Conservation (phyloP, 2,113 vertebrate species). For the Morone chrysops region DNA sequence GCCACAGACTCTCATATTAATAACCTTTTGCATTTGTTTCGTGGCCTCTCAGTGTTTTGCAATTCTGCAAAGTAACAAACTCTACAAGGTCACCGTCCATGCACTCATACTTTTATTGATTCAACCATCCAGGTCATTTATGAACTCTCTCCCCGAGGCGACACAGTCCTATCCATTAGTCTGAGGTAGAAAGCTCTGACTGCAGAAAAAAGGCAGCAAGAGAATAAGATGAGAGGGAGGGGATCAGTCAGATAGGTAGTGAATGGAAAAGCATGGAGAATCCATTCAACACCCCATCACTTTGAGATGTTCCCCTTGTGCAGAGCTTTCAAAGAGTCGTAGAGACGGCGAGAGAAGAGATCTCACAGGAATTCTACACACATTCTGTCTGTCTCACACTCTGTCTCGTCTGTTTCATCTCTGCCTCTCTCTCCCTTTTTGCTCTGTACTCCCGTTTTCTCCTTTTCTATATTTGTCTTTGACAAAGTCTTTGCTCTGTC, state of each 20-base stretch:
- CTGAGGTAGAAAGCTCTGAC: not conserved
- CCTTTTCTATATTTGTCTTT: conserved; percentile 46
- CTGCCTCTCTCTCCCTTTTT: not conserved
- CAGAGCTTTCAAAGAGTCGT: conserved; percentile 32
- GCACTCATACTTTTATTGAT: not conserved
- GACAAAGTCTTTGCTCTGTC: conserved; percentile 37
- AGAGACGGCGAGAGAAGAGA: not conserved
- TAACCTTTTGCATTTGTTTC: not conserved
- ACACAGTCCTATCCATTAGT: not conserved
- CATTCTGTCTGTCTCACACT: conserved; percentile 19
- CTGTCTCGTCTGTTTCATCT: conserved; percentile 24
- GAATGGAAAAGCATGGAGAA: conserved; percentile 42
- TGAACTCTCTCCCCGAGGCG: not conserved
- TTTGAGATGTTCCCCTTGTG: conserved; percentile 40
- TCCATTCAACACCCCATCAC: conserved; percentile 37
- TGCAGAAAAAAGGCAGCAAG: conserved; percentile 11
- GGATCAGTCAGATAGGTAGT: conserved; percentile 21
- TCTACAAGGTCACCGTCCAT: not conserved
- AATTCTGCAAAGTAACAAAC: not conserved
- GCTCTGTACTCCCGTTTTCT: not conserved
- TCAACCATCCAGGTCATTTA: conserved; percentile 7
- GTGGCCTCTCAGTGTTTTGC: not conserved
- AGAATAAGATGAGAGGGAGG: conserved; percentile 23
- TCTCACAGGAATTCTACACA: conserved; percentile 48
- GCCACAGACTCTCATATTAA: not conserved